phyloP scores from a whole-genome alignment of 2,113 vertebrate genomes.

The Lasiurus cinereus region DNA sequence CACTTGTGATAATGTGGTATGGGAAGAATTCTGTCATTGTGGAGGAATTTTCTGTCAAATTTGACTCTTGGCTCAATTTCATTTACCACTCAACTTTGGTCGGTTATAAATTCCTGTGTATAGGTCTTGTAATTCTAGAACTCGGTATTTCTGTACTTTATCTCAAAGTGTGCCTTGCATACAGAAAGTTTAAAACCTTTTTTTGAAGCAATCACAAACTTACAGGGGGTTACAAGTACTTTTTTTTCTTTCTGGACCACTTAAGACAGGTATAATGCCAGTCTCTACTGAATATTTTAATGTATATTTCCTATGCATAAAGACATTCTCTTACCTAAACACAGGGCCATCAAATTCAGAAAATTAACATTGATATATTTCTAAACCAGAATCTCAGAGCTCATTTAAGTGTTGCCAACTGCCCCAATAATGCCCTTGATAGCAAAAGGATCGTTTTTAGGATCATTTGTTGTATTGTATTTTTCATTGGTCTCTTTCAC shows the following conservation, averaged over 20 bases:
- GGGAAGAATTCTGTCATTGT: neutral
- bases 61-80: neutral
- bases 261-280: neutral
- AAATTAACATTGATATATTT: neutral
- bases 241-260: neutral
- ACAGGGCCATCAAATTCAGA: neutral
- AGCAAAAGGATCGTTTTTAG: neutral
- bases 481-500: neutral
- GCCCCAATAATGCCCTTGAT: neutral
- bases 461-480: neutral
- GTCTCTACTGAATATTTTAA: neutral
- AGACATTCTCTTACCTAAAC: neutral
- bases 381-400: neutral
- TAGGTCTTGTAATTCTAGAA: neutral
- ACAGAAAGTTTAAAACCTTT: neutral
- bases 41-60: neutral
- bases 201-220: neutral
- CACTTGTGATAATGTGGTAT: neutral
- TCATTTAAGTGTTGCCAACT: neutral
- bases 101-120: neutral
- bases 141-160: neutral
- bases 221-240: neutral
- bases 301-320: slow-evolving; percentile 22
- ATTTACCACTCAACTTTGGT: neutral
- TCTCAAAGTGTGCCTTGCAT: neutral